Conservation (phyloP, 2,113 vertebrate species). For the Calidris pugnax region DNA sequence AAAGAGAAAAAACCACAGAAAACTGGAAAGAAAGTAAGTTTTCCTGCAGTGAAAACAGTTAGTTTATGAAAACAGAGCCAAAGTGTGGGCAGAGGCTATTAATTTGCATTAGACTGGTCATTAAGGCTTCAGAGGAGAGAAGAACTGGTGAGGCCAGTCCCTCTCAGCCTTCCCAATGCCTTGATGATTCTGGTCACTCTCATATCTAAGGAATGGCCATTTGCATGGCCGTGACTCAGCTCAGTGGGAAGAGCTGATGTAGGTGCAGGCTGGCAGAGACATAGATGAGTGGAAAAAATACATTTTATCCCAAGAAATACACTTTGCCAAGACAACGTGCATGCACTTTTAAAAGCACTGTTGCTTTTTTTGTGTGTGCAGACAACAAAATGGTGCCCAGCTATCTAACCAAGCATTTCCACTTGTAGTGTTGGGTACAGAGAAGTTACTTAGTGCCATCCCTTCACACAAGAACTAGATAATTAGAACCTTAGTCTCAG, state of each 20-base stretch:
- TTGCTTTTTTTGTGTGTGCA: background rate
- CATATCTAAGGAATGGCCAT: background rate
- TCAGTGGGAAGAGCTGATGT: background rate
- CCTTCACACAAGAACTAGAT: background rate
- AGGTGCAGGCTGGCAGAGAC: background rate
- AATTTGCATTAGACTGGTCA: background rate
- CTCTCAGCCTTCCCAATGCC: background rate
- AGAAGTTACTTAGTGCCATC: background rate
- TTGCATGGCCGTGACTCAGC: background rate
- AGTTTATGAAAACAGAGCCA: background rate
- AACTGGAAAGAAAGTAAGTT: conserved; percentile 27
- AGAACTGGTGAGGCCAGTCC: background rate
- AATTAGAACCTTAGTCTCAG: background rate
- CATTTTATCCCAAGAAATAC: too few relatives aligned
- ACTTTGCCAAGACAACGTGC: background rate
- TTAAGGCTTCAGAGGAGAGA: background rate
- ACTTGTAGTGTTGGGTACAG: background rate
- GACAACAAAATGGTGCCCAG: background rate
- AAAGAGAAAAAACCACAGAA: conserved; percentile 22
- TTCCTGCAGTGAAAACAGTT: background rate
- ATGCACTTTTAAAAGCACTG: background rate
- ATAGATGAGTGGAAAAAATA: background rate
- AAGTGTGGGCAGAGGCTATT: background rate
- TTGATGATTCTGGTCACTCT: background rate
- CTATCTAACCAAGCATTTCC: background rate